Base-by-base conservation (phyloP, 2,797 vertebrate species). In the Tiaroga cobitis region DNA sequence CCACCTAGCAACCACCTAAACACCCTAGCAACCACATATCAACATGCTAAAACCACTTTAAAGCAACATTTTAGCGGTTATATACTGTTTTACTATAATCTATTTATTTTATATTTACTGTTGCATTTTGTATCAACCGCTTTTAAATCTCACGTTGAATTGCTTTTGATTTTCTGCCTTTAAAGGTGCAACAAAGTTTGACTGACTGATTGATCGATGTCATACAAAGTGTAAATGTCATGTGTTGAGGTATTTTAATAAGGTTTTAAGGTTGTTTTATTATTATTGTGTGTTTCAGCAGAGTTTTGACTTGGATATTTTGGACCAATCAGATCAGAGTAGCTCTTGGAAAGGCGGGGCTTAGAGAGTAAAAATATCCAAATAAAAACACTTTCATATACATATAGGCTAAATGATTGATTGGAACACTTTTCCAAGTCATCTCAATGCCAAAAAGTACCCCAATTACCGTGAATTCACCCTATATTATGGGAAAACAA, bases 21-120 rank as follows among this genome's bases (percentile, higher is more conserved):
- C 41, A 46, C n/a, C 69, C 41, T 72, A 70, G 68, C 68, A 73
- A 73, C 70, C 70, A 74, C 70, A 72, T 72, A 5, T 26, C n/a
- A 73, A 73, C n/a, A 49, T 49, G 2, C 43, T 5, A 49, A 26
- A 73, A 46, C n/a, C 16, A 19, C 70, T 39, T n/a, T 43, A 32
- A 16, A 65, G 26, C 15, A 65, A 29, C 2, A 32, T 65, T 65
- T 65, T 26, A 26, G 24, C 56, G 1, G 4, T 11, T n/a, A 56
- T 56, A 56, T 6, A 18, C 54, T 10, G 21, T 59, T 61, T 59
- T 59, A 59, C 54, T 24, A 56, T 4, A 56, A 10, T 56, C 54
- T 9, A 9, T 4, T 56, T 56, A 24, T 13, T 11, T 43, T 61
- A 61, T 61, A 61, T 26, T 63, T 29, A 63, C 29, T 15, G 5